Evolutionary conservation across 30 jellyfish, hydroid and myxozoan species (phyloP), one percentile per base, ranked within the genome.

Genomic region (Hydractinia symbiolongicarpus): DNA sequence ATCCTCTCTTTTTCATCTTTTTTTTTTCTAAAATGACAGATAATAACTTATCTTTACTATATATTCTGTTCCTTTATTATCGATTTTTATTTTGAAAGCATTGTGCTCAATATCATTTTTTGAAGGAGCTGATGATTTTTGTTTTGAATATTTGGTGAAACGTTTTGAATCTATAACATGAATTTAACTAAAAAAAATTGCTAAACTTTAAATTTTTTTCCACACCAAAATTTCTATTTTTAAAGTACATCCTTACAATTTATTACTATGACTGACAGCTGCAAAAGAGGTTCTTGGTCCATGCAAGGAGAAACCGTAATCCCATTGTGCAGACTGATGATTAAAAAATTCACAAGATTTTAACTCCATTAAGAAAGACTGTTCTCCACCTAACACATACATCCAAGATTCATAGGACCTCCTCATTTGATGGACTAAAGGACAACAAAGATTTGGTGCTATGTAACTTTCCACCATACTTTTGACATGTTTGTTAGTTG

Each of bases 341-440:
- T 83, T 61, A 58, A 76, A 90, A 67, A 81, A 81, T 60, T 90
- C 97, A 13, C 82, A 53, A 21, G 86, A 85, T 68, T 82, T 86
- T 0, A 86, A 67, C 67, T 86, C 97, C 72, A 61, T 86, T 73
- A 90, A 67, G 68, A 90, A 90, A 13, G 97, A 90, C 49, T 74
- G 83, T 54, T 90, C 97, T 4, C 97, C 97, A 55, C 97, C 97
- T 16, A 90, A 61, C 6, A 86, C 84, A 72, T 90, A 80, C 95
- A 90, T 56, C 95, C 95, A 90, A 44, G 83, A 84, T 67, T 72
- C 72, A 66, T 86, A 90, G n/a, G 94, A 85, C 44, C 50, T 67
- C 66, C 97, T 76, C 95, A 90, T 85, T 7, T 52, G 20, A 4
- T 52, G 15, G 14, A 64, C 79, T 14, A 9, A 17, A 50, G 20